Conservation (phyloP, 2,888 invertebrate genomes). For the Netelia melanura region DNA sequence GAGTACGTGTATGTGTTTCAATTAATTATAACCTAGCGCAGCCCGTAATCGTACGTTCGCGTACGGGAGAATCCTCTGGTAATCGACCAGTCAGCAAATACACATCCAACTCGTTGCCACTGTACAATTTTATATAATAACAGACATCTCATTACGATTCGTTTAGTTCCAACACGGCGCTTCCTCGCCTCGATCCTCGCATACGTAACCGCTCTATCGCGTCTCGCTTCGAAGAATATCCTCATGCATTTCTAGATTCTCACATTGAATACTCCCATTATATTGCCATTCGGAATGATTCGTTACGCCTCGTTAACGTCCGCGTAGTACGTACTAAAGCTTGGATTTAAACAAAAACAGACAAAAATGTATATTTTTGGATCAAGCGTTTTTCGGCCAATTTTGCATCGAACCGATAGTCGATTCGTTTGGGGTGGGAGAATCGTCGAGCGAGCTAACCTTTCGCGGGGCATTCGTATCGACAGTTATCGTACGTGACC, state of each 20-base stretch:
- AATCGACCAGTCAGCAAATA: constrained; percentile 17
- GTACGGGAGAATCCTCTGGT: constrained; percentile 57
- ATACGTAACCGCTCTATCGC: constrained; percentile 58
- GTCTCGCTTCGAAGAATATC: constrained; percentile 53
- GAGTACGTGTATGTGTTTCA: constrained; percentile 14
- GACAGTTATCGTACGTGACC: constrained; percentile 67
- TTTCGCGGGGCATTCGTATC: constrained; percentile 56
- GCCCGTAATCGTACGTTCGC: constrained; percentile 28
- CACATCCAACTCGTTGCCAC: constrained; percentile 15
- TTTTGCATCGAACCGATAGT: neutral
- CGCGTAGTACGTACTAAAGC: neutral
- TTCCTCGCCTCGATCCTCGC: neutral
- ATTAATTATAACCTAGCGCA: constrained; percentile 62
- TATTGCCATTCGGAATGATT: neutral
- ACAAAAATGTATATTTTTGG: neutral
- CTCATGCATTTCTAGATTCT: constrained; percentile 10
- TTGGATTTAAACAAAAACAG: too few relatives aligned
- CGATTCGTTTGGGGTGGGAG: neutral
- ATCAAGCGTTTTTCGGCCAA: neutral
- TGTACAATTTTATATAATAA: constrained; percentile 39
- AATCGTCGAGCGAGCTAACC: constrained; percentile 40
- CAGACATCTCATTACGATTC: constrained; percentile 66
- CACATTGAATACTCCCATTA: neutral
- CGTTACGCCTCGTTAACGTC: neutral
- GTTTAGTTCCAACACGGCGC: constrained; percentile 49